Base-by-base conservation (phyloP, 35 echinoderm and acorn worm species). In the Stichopus chloronotus region DNA sequence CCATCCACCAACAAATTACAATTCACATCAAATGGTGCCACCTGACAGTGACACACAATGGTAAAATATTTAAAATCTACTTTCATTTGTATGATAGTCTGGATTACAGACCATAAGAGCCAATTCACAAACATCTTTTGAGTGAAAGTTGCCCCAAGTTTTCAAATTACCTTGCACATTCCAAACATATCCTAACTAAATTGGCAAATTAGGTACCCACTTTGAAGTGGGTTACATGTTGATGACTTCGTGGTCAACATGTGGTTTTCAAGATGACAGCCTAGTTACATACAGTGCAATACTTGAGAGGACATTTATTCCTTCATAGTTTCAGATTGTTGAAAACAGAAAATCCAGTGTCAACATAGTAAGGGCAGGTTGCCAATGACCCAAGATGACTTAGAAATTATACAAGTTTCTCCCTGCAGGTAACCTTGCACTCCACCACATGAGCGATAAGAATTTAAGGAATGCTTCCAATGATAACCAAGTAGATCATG, bases 381-480 rank as follows among this genome's bases (percentile, higher is more conserved):
- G 22, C 22, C 19, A 74, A 7, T 19, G 30, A 43, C 30, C 30
- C 30, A 43, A 43, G 30, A 43, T 74, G 69, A 16, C 22, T 20
- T 74, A 7, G 22, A 7, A n/a, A 74, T 20, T 20, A 74, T 55
- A 85, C 16, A 7, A 58, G 55, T 52, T 54, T 52, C 79, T 82
- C 82, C 82, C 57, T 20, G 43, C 82, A 59, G 82, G 82, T 85
- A 24, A 85, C 82, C 82, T 85, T 85, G 82, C 82, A 85, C 82
- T 85, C 58, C 82, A 85, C 30, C 82, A 85, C 30, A 85, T 20
- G 9, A 58, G 55, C 82, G 58, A 55, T 9, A 85, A 85, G 82
- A 85, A 85, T 85, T 55, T 85, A 20, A 22, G 82, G 82, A 85
- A 85, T 85, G 82, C 17, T 14, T 7, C 19, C 12, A 7, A 74